A percentile compares a stretch with the other conserved stretches of the same genome.
Conservation (phyloP, 2,888 invertebrate species). For the Portevinia maculata region DNA sequence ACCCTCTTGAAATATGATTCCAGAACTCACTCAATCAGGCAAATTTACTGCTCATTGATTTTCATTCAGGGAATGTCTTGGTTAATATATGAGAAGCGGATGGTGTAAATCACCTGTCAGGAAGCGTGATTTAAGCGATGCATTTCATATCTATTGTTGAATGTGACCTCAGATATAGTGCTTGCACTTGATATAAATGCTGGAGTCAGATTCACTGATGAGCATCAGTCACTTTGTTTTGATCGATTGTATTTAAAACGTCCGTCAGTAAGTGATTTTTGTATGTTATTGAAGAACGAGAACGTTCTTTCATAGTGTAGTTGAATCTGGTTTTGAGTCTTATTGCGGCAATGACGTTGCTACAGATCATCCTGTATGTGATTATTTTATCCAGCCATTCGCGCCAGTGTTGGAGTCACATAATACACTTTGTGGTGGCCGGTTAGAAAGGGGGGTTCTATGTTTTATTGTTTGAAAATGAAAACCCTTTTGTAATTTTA, state of each 20-base stretch:
- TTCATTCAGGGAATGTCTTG: slow-evolving; percentile 20
- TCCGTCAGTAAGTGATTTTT: no score
- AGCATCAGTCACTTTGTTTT: slow-evolving; percentile 42
- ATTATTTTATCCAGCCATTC: slow-evolving; percentile 34
- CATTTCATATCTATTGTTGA: background rate
- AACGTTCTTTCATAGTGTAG: slow-evolving; percentile 6
- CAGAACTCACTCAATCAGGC: slow-evolving; percentile 12
- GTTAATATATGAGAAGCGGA: slow-evolving; percentile 11
- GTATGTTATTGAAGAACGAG: no score
- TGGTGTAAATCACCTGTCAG: slow-evolving; percentile 7
- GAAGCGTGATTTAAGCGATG: slow-evolving; percentile 26
- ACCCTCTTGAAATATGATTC: slow-evolving; percentile 43
- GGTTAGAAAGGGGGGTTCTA: no score
- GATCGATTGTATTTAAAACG: slow-evolving; percentile 17
- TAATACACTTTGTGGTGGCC: slow-evolving; percentile 42
- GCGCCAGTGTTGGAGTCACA: slow-evolving; percentile 28
- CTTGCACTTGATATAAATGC: slow-evolving; percentile 37
- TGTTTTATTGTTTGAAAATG: no score
- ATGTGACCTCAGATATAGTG: background rate
- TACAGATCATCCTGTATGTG: slow-evolving; percentile 18
- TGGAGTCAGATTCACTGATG: background rate
- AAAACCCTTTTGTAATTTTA: no score
- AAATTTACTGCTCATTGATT: slow-evolving; percentile 28
- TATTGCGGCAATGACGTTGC: slow-evolving; percentile 31
- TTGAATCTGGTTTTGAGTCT: slow-evolving; percentile 38